Evolutionary conservation across 2,113 vertebrate genomes (phyloP), one percentile per base, ranked within the genome.

Genomic region (Mola mola): DNA sequence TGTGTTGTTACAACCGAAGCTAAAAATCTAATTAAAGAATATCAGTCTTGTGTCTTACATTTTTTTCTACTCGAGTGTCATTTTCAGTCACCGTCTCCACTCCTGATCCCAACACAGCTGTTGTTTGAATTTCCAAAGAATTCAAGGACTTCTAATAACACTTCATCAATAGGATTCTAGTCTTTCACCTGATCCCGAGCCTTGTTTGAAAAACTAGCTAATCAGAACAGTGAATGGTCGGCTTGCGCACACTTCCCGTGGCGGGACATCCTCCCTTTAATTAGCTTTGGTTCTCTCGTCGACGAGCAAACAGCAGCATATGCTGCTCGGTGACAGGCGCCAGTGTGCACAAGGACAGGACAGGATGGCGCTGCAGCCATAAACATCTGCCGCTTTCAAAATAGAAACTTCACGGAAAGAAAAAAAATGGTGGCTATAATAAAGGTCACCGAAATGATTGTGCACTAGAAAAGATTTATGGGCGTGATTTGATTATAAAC

Each of bases 241-340:
- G 75, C 72, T 58, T 86, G 44, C 44, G 65, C 41, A 55, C 59
- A 57, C 80, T 83, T 90, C 86, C 88, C 85, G 75, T 68, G 28
- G 31, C 59, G 51, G 62, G 72, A 38, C 67, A 36, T 3, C 43
- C 1, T 42, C 67, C 53, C 83, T 82, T 82, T 88, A 88, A 90
- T 87, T 82, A 88, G 74, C 75, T 59, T 38, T 65, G 58, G 56
- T 77, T 78, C 89, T 91, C 70, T 84, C 77, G 78, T 34, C 62
- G 73, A 70, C 66, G 71, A 89, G 73, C 86, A 92, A 90, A 92
- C 87, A 90, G 42, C 25, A 36, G 49, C 85, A 88, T 86, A 78
- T 89, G 87, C 75, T 77, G 44, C 69, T 50, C 61, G 71, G 53
- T 85, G 82, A 90, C 72, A 81, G 79, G 40, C 56, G 34, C 69